Evolutionary conservation across 2,888 invertebrate genomes (phyloP).

Genomic region (Mechanitis mazaeus): DNA sequence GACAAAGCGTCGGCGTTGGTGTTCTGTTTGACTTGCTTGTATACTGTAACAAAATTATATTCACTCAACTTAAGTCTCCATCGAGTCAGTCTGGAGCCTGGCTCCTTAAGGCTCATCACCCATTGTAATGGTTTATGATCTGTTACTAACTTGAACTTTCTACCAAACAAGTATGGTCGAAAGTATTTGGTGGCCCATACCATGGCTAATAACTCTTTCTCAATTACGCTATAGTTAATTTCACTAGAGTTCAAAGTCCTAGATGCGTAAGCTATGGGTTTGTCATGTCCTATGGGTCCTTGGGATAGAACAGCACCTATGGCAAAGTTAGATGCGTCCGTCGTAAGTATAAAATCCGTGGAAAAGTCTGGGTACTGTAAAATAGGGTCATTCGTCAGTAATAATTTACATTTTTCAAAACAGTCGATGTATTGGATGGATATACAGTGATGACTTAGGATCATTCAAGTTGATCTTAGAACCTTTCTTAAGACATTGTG

Average conservation of each 20-base stretch:
- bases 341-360: constrained; percentile 29
- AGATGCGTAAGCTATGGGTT: constrained; percentile 31
- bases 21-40: no score
- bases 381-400: constrained; percentile 29
- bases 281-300: constrained; percentile 27
- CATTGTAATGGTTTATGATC: no score
- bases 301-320: constrained; percentile 32
- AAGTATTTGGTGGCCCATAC: constrained; percentile 31
- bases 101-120: no score
- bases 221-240: constrained; percentile 32
- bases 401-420: constrained; percentile 32
- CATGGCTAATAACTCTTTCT: constrained; percentile 43
- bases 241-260: constrained; percentile 29
- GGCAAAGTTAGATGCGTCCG: constrained; percentile 29
- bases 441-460: no score
- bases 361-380: constrained; percentile 24
- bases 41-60: no score
- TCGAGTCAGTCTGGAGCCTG: no score
- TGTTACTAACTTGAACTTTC: no score
- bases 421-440: constrained; percentile 10
- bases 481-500: constrained; percentile 22
- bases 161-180: background rate
- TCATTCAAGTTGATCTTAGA: background rate
- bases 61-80: no score
- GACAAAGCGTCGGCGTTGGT: no score